These are phyloP conservation scores for Pogonocherus hispidulus DNA, from an alignment of 2,888 invertebrate genomes.

Conservation along the genomic window DNA sequence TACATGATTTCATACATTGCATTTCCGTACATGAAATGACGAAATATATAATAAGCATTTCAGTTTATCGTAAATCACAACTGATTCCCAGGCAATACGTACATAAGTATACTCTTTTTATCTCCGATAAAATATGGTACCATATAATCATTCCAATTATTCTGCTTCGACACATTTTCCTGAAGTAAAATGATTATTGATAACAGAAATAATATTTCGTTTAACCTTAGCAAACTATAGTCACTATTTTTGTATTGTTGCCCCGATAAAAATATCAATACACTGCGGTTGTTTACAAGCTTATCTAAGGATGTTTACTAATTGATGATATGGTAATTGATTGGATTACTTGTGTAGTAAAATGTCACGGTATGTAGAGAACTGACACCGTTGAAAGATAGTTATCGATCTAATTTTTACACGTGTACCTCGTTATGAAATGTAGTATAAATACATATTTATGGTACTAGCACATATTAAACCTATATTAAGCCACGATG, in stretches of 20 bases:
- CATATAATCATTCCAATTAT: neutral
- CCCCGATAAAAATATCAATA: slow-evolving; percentile 30
- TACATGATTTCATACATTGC: too few species aligned
- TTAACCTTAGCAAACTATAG: slow-evolving; percentile 18
- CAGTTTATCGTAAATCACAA: too few species aligned
- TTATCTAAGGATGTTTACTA: slow-evolving; percentile 43
- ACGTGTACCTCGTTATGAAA: slow-evolving; percentile 6
- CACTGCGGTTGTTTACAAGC: slow-evolving; percentile 33
- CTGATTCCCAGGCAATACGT: too few species aligned
- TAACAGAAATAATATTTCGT: slow-evolving; percentile 1
- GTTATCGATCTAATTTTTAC: slow-evolving; percentile 27
- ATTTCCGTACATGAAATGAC: too few species aligned
- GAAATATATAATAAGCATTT: too few species aligned
- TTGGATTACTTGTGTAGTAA: slow-evolving; percentile 50
- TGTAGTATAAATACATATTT: neutral
- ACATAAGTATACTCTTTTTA: neutral
- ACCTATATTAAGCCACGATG: too few species aligned
- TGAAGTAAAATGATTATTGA: neutral
- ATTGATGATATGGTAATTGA: slow-evolving; percentile 53
- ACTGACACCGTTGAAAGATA: slow-evolving; percentile 38
- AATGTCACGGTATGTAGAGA: slow-evolving; percentile 45
- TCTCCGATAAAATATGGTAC: neutral
- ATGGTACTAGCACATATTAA: too few species aligned
- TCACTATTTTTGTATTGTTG: slow-evolving; percentile 22
- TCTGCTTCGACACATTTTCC: neutral